phyloP scores from a whole-genome alignment of 1,140 invertebrate genomes.

The Cataglyphis hispanica region DNA sequence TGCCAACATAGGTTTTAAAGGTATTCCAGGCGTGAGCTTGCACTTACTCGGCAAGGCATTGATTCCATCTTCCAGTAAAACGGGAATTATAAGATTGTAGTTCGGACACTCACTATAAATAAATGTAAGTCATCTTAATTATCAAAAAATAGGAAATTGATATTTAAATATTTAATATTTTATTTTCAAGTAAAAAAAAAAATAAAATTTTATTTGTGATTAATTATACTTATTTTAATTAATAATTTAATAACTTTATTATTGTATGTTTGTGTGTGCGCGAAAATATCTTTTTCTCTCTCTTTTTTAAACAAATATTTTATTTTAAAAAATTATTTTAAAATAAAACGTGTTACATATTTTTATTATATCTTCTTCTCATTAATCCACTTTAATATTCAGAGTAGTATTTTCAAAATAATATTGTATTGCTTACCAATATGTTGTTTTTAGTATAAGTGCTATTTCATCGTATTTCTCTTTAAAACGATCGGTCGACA shows the following conservation, averaged over 20 bases:
- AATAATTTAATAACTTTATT: too few relatives aligned
- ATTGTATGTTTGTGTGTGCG: too few relatives aligned
- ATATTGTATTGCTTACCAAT: constrained; percentile 93
- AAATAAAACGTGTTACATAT: too few relatives aligned
- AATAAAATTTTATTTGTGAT: neutral
- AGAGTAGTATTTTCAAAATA: constrained; percentile 1
- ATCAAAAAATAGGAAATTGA: neutral
- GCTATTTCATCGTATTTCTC: constrained; percentile 92
- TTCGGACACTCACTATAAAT: constrained; percentile 96
- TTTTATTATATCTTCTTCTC: too few relatives aligned
- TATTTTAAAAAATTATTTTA: too few relatives aligned
- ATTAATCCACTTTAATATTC: constrained; percentile 8
- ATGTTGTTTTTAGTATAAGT: constrained; percentile 96
- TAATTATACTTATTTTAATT: too few relatives aligned
- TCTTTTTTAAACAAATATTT: too few relatives aligned
- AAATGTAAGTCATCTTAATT: constrained; percentile 33
- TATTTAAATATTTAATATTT: neutral
- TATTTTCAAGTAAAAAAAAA: neutral
- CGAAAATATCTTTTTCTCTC: too few relatives aligned
- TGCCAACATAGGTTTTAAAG: constrained; percentile 99
- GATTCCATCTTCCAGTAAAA: constrained; percentile 94
- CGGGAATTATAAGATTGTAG: constrained; percentile 95
- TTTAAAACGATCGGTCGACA: constrained; percentile 92
- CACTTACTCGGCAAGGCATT: constrained; percentile 93
- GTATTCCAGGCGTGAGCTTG: constrained; percentile 96